Evolutionary conservation across 2,113 vertebrate species (phyloP).

Genomic region (Coreoperca whiteheadi): DNA sequence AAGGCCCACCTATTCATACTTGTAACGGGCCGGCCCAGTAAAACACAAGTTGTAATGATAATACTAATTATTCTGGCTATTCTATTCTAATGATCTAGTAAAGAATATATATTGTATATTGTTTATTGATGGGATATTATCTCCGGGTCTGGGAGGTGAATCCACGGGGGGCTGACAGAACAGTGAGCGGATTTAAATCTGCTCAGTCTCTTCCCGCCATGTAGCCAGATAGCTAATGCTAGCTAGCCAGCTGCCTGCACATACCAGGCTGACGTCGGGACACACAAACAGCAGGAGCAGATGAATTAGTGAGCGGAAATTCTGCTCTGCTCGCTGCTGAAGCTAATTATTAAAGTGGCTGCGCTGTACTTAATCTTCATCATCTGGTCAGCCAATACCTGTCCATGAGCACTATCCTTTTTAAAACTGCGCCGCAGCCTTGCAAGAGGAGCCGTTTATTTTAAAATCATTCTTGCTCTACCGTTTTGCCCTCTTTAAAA

Average conservation of each 20-base stretch:
- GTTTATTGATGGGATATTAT: neutral
- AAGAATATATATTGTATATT: too few species aligned
- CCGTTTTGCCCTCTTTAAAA: neutral
- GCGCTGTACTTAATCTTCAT: constrained; percentile 14
- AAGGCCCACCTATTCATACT: too few species aligned
- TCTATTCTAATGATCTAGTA: too few species aligned
- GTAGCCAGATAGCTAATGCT: neutral
- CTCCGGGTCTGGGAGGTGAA: neutral
- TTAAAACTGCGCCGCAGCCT: neutral
- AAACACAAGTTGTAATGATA: too few species aligned
- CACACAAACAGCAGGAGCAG: constrained; percentile 5
- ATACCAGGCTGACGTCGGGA: neutral
- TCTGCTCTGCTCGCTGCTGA: neutral
- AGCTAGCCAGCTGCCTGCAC: neutral
- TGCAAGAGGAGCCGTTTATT: neutral
- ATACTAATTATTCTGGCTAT: too few species aligned
- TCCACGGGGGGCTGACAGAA: neutral
- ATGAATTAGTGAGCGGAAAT: constrained; percentile 10
- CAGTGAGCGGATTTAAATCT: neutral
- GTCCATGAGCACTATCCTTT: neutral
- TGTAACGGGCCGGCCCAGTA: too few species aligned
- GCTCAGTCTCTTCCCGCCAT: neutral
- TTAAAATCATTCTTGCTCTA: too few species aligned
- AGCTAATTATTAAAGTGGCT: constrained; percentile 15
- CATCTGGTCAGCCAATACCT: neutral